Base-by-base conservation (phyloP, 2,113 vertebrate species). In the Steatornis caripensis region DNA sequence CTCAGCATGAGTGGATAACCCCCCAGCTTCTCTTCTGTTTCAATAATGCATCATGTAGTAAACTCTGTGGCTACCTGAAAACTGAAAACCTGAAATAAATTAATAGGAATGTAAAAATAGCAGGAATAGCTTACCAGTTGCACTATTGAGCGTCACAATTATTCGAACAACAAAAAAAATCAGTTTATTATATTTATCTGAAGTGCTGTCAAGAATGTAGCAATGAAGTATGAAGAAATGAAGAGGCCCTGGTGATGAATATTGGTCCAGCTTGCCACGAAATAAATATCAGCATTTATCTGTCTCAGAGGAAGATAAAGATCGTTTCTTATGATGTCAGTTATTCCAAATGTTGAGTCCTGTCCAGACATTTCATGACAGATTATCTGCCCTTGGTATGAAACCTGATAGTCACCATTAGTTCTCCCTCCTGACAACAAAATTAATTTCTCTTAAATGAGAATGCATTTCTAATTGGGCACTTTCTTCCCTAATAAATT, bases 131-230 rank as follows among this genome's bases (percentile, higher is more conserved):
- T 89, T 57, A 74, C 65, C 66, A 78, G 23, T 61, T 27, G 43
- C 46, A 37, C 72, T 89, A 54, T 1, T 77, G 69, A 88, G 62
- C 23, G 7, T 84, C 70, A 77, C 51, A 76, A 68, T 95, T 84
- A 90, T 89, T 93, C 92, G 36, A 79, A 65, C 37, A 95, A 61
- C 6, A 39, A 49, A 80, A 27, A 68, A 66, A 58, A 72, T 80
- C 69, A 36, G 71, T 91, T 97, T 87, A 62, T 96, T 94, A 54
- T 37, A 64, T 95, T 93, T 93, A 90, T 96, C 90, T 94, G 92
- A 93, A 94, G 65, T 72, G 77, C 77, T 97, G 74, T 93, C 94
- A 82, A 66, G 60, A 90, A 65, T 45, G 84, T 24, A 93, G 70
- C 87, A 53, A 53, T 76, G 68, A 87, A 82, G 54, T 58, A 78